These are phyloP conservation scores for Empidonax alnorum DNA, from an alignment of 2,113 vertebrate genomes.

Conservation along the genomic window DNA sequence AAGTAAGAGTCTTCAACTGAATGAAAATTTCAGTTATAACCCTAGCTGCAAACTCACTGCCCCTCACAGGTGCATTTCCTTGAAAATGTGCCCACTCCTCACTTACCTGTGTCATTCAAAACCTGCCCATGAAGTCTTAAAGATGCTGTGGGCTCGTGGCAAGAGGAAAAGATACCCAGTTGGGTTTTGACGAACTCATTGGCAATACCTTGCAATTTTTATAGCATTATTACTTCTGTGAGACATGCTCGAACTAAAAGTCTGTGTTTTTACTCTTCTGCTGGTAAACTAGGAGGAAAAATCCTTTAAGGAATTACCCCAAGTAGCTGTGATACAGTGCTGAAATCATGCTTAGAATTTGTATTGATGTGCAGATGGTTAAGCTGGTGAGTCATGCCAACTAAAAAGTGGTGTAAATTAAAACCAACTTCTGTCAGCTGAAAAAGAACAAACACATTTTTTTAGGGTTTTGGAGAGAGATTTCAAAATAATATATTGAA, in stretches of 20 bases:
- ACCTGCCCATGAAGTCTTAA: not conserved
- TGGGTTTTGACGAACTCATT: not conserved
- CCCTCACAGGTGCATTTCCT: not conserved
- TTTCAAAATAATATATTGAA: slow-evolving; percentile 25
- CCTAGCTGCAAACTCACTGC: not conserved
- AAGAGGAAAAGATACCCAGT: not conserved
- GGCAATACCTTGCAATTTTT: not conserved
- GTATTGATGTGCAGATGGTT: slow-evolving; percentile 34
- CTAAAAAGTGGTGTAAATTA: slow-evolving; percentile 41
- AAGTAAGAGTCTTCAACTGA: not conserved
- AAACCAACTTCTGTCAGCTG: slow-evolving; percentile 40
- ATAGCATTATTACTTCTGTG: not conserved
- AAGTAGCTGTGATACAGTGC: not conserved
- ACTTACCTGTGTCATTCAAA: not conserved
- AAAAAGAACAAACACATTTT: slow-evolving; percentile 47
- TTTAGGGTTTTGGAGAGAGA: not conserved
- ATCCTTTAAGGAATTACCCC: not conserved
- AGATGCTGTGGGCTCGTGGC: not conserved
- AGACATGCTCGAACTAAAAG: not conserved
- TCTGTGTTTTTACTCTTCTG: not conserved
- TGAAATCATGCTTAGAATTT: slow-evolving; percentile 19
- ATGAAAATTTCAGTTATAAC: not conserved
- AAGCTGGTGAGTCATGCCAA: slow-evolving; percentile 16
- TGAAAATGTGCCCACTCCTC: not conserved
- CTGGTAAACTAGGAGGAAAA: not conserved